Evolutionary conservation across 2,113 vertebrate species (phyloP).

Genomic region (Felis catus): F.catus_Fca126_mat1.0 CM031426.1:50954001-50954500

Average conservation of each 20-base stretch:
- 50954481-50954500: neutral
- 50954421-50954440: neutral
- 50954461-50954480: neutral
- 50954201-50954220: neutral
- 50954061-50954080: neutral
- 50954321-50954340: neutral
- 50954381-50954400: neutral
- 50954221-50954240: neutral
- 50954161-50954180: neutral
- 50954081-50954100: neutral
- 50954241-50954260: neutral
- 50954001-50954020: neutral
- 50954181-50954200: neutral
- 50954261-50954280: neutral
- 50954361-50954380: fast-evolving
- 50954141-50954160: neutral
- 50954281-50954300: neutral
- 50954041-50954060: too few species aligned
- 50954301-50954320: neutral
- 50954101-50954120: neutral
- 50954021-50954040: neutral
- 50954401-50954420: neutral
- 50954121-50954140: neutral
- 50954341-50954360: too few species aligned
- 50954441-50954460: neutral